Evolutionary conservation across 1,140 invertebrate genomes (phyloP).

Genomic region (Pogonus chalceus): DNA sequence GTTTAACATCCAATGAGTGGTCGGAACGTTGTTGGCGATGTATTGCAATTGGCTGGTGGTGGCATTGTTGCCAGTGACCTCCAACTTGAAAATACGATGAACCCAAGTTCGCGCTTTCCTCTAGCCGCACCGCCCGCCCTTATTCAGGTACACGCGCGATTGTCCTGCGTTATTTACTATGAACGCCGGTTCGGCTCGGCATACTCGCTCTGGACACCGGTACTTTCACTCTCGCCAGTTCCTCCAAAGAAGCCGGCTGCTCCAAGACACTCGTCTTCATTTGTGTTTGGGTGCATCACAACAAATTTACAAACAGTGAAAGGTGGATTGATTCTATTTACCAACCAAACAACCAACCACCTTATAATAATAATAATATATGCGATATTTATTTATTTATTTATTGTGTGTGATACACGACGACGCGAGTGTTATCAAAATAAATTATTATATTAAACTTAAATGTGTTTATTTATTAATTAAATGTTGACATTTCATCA

Average conservation of each 20-base stretch:
- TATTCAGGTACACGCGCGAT: conserved; percentile 3
- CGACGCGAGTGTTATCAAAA: too few species aligned
- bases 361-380: too few species aligned
- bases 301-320: background rate
- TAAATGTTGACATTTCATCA: too few species aligned
- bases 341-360: too few species aligned
- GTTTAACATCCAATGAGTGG: conserved; percentile 16
- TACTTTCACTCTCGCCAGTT: conserved; percentile 36
- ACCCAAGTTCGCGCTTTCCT: conserved; percentile 35
- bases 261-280: too few species aligned
- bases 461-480: too few species aligned
- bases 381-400: too few species aligned
- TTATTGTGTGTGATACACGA: too few species aligned
- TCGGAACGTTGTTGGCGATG: background rate
- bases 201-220: conserved; percentile 27
- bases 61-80: conserved; percentile 46
- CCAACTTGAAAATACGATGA: conserved; percentile 52
- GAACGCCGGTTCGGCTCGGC: conserved; percentile 21
- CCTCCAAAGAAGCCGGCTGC: conserved; percentile 16
- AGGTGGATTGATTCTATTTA: too few species aligned
- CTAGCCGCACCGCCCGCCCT: conserved; percentile 14
- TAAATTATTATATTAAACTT: too few species aligned
- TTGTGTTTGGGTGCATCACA: too few species aligned
- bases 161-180: conserved; percentile 33
- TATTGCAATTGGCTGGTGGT: conserved; percentile 22